A percentile compares a stretch with the other conserved stretches of the same genome.
Conservation (phyloP, 1,140 invertebrate species). For the Idris sp. region DNA sequence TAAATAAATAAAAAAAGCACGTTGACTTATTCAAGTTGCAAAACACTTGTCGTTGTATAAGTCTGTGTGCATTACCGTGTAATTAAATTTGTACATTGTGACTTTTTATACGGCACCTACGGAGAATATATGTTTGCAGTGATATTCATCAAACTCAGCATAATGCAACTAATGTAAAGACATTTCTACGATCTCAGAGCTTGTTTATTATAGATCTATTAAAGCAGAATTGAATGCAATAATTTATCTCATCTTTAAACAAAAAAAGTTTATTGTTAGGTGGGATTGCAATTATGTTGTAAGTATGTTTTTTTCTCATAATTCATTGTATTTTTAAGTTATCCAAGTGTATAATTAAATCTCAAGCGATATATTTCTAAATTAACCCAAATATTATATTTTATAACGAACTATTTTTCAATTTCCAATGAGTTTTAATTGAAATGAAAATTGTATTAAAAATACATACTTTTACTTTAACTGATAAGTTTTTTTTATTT, state of each 20-base stretch:
- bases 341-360: too few relatives aligned
- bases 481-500: too few relatives aligned
- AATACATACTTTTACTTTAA: too few relatives aligned
- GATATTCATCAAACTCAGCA: slow-evolving; percentile 31
- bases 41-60: slow-evolving; percentile 5
- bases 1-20: slow-evolving; percentile 26
- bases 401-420: too few relatives aligned
- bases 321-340: neutral
- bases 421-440: too few relatives aligned
- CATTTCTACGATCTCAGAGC: slow-evolving; percentile 22
- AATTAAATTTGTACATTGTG: slow-evolving; percentile 49
- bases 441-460: too few relatives aligned
- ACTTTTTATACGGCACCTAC: slow-evolving; percentile 37
- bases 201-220: slow-evolving; percentile 54
- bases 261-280: slow-evolving; percentile 45
- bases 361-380: too few relatives aligned
- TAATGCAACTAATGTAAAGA: slow-evolving; percentile 47
- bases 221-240: slow-evolving; percentile 42
- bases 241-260: slow-evolving; percentile 33
- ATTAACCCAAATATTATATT: too few relatives aligned
- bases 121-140: slow-evolving; percentile 25
- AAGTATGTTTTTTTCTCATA: neutral
- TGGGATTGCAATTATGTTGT: slow-evolving; percentile 26
- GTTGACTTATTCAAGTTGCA: slow-evolving; percentile 25
- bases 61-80: slow-evolving; percentile 10